Percentiles rank a stretch among this genome's conserved stretches.
phyloP scores from a whole-genome alignment of 2,888 invertebrate species.

The Coremacera marginata region DNA sequence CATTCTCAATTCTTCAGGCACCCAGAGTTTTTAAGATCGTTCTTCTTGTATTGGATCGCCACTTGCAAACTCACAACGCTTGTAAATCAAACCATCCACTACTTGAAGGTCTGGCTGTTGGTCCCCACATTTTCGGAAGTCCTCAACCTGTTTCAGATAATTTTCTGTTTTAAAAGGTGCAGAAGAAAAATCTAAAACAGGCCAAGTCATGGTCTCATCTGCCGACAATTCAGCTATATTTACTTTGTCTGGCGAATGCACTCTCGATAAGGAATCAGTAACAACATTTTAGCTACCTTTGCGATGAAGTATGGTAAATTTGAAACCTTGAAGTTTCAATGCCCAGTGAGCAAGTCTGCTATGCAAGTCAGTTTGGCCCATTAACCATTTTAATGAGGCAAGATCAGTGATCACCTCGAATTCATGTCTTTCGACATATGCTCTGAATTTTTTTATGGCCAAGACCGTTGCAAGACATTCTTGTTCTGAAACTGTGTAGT shows the following conservation, averaged over 20 bases:
- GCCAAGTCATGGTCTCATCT: not conserved
- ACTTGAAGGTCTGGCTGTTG: slow-evolving; percentile 32
- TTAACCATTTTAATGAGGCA: no score
- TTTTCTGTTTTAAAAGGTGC: not conserved
- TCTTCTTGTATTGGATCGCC: slow-evolving; percentile 14
- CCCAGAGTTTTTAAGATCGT: slow-evolving; percentile 34
- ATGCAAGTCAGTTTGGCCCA: not conserved
- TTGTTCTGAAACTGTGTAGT: no score
- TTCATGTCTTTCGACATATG: no score
- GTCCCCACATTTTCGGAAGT: no score
- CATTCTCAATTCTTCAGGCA: slow-evolving; percentile 11
- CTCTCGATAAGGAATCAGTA: no score
- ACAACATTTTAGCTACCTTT: no score
- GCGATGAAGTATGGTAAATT: no score
- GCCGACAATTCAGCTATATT: no score
- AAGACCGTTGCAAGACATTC: not conserved
- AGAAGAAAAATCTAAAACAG: not conserved
- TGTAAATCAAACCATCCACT: slow-evolving; percentile 17
- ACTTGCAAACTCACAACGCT: slow-evolving; percentile 24
- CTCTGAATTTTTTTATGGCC: no score
- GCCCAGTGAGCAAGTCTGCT: not conserved
- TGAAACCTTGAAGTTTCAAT: not conserved
- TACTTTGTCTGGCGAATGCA: no score
- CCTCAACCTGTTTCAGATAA: no score
- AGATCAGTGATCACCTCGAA: no score